Conservation (phyloP, 1,140 invertebrate genomes). For the Anoplophora glabripennis region DNA sequence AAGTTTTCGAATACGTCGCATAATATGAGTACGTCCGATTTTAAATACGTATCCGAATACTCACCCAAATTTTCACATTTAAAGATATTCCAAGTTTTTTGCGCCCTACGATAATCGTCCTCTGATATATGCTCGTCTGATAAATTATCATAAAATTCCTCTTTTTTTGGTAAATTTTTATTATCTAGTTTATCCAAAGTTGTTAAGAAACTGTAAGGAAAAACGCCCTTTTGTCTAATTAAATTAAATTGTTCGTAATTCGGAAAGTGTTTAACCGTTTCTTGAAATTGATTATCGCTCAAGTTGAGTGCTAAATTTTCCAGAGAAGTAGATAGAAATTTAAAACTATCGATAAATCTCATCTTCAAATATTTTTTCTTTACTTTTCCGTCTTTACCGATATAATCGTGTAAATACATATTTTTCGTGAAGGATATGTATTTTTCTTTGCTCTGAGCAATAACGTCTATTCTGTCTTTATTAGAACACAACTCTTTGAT, state of each 20-base stretch:
- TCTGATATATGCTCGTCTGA: conserved; percentile 33
- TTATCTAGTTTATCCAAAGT: conserved; percentile 39
- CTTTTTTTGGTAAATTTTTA: conserved; percentile 32
- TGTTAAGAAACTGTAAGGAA: conserved; percentile 39
- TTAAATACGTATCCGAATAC: conserved; percentile 50
- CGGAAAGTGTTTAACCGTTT: conserved; percentile 29
- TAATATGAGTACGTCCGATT: conserved; percentile 49
- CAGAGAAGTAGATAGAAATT: conserved; percentile 37
- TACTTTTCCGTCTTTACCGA: conserved; percentile 2
- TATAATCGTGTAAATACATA: conserved; percentile 22
- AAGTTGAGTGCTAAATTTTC: conserved; percentile 19
- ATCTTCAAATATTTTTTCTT: conserved; percentile 26
- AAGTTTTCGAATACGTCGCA: conserved; percentile 51
- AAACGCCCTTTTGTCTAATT: conserved; percentile 39
- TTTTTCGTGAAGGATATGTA: conserved; percentile 37
- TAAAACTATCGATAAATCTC: conserved; percentile 42
- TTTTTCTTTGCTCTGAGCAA: conserved; percentile 46
- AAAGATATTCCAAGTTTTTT: conserved; percentile 50
- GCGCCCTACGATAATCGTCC: conserved; percentile 48
- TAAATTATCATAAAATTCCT: conserved; percentile 44
- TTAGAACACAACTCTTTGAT: conserved; percentile 37
- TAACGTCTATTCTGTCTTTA: conserved; percentile 38
- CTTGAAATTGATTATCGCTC: background rate
- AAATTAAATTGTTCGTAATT: conserved; percentile 41
- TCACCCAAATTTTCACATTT: conserved; percentile 45